Evolutionary conservation across 2,888 invertebrate genomes (phyloP).

Genomic region (Caenorhabditis wallacei): DNA sequence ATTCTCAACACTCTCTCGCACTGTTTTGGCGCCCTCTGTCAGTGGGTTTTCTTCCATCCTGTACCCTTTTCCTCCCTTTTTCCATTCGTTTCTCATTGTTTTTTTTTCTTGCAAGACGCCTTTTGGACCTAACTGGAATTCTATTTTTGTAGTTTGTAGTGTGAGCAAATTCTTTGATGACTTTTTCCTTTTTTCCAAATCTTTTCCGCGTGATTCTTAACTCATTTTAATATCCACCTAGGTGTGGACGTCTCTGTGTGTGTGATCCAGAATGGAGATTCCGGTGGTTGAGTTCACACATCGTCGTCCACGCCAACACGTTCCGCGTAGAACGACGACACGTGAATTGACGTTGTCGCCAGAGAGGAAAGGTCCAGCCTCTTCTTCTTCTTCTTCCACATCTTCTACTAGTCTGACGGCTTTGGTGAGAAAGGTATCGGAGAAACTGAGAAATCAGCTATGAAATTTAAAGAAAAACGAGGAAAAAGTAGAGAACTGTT

Average conservation of each 20-base stretch:
- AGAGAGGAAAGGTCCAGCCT: neutral
- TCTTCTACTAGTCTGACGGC: no score
- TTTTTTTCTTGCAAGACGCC: neutral
- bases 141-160: no score
- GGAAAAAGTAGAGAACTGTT: neutral
- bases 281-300: conserved; percentile 27
- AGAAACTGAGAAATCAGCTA: neutral
- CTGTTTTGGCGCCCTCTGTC: no score
- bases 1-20: neutral
- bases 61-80: neutral
- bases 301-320: neutral
- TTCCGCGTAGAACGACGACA: neutral
- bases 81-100: neutral
- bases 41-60: neutral
- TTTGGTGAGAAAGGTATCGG: conserved; percentile 9
- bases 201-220: no score
- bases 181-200: no score
- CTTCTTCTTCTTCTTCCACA: neutral
- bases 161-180: no score
- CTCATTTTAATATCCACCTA: no score
- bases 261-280: conserved; percentile 4
- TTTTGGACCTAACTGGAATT: no score
- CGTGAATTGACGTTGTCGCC: conserved; percentile 5
- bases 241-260: no score
- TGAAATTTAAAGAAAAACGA: neutral